Percentiles rank a stretch among this genome's conserved stretches.
Conservation (phyloP, 1,140 invertebrate genomes). For the Drosophila athabasca region DNA sequence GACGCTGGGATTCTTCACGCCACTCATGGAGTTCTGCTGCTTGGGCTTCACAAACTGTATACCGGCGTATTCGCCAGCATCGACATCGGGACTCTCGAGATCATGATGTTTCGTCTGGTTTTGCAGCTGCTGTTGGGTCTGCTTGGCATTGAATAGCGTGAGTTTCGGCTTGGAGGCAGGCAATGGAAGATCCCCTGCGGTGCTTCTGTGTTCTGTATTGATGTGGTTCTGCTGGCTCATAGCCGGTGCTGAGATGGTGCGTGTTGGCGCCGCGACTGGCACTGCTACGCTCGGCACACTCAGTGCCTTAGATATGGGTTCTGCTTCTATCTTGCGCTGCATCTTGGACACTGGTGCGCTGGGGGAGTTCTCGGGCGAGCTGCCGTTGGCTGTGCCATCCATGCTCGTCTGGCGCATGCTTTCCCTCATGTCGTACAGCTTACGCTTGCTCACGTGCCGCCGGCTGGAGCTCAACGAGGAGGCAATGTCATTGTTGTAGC, state of each 20-base stretch:
- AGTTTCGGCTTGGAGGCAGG: slow-evolving; percentile 61
- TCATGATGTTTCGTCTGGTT: slow-evolving; percentile 18
- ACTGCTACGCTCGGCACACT: slow-evolving; percentile 54
- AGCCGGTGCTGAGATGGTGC: slow-evolving; percentile 50
- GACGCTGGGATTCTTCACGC: slow-evolving; percentile 50
- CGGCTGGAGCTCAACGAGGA: slow-evolving; percentile 79
- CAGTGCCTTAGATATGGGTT: slow-evolving; percentile 27
- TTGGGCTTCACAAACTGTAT: slow-evolving; percentile 82
- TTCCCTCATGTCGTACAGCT: slow-evolving; percentile 52
- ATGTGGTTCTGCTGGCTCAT: not conserved
- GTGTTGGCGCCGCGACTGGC: slow-evolving; percentile 35
- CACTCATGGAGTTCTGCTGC: slow-evolving; percentile 37
- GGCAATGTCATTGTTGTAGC: slow-evolving; percentile 76
- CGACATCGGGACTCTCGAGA: slow-evolving; percentile 59
- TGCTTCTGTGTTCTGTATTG: not conserved
- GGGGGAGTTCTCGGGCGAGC: slow-evolving; percentile 59
- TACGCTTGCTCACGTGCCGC: slow-evolving; percentile 63
- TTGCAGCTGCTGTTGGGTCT: not conserved
- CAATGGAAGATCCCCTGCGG: not conserved
- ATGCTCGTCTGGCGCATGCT: slow-evolving; percentile 9
- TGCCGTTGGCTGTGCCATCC: not conserved
- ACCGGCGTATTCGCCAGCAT: slow-evolving; percentile 65
- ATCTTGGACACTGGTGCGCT: slow-evolving; percentile 60
- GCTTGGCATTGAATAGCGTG: slow-evolving; percentile 73
- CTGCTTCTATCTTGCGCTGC: slow-evolving; percentile 48